Evolutionary conservation across 2,888 invertebrate genomes (phyloP), one percentile per base, ranked within the genome.

Genomic region (Anticlea derivata): DNA sequence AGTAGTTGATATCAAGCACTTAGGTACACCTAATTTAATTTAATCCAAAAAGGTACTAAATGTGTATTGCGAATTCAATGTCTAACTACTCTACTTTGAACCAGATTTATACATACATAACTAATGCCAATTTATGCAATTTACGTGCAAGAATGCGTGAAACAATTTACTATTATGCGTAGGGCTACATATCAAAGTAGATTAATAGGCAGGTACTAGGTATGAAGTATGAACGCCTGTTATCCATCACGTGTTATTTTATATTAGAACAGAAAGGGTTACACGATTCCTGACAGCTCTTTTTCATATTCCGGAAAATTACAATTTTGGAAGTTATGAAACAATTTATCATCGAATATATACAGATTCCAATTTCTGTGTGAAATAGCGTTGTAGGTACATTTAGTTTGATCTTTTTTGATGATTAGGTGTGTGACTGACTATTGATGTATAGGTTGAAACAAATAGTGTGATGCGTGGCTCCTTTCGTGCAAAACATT

Each of bases 131-230:
- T 41, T 41, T 41, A 41, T 31, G 41, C 41, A 12, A 13, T 12
- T 41, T 41, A 31, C 41, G 31, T 41, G 41, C 30, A 41, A 31
- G 31, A 41, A 41, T 41, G 23, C 41, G 41, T 41, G 31, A 24
- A 24, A 31, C 23, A 12, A 41, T 31, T 41, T 29, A 39, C 11
- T 39, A 39, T 26, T 39, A 12, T 22, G 20, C 33, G 20, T 17
- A 39, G 17, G 10, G 20, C 27, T 29, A 39, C 27, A 39, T 39
- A 13, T 17, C 20, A 27, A 39, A 39, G 27, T 29, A 20, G 27
- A 39, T 20, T 10, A 39, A 29, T 29, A 39, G 12, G n/a, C n/a
- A 8, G 26, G 8, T 7, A 38, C 6, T n/a, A 8, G 24, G 27
- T 27, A 38, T 3, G 17, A n/a, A 17, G 17, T 17, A 17, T 17